Conservation (phyloP, 1,140 invertebrate genomes). For the Calephelis nemesis region DNA sequence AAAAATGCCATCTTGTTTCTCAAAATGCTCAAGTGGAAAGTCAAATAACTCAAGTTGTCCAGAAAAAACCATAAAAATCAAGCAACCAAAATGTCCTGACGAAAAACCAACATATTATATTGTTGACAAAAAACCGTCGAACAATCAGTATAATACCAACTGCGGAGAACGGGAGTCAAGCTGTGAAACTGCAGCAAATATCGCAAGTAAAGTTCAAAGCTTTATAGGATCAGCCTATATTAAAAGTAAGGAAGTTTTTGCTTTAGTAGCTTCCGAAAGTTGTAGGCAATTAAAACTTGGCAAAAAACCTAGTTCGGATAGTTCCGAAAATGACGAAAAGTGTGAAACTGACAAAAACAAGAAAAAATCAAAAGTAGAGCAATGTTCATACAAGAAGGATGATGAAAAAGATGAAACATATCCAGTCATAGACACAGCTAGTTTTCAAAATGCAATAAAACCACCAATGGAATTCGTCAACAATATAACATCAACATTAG, state of each 20-base stretch:
- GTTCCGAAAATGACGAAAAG: slow-evolving; percentile 9
- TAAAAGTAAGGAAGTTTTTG: slow-evolving; percentile 47
- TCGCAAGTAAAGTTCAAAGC: slow-evolving; percentile 41
- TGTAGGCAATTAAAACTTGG: slow-evolving; percentile 19
- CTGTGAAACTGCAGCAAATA: slow-evolving; percentile 33
- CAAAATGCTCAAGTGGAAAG: neutral
- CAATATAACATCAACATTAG: slow-evolving; percentile 22
- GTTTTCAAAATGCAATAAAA: slow-evolving; percentile 21
- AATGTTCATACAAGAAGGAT: neutral
- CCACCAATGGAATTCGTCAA: slow-evolving; percentile 17
- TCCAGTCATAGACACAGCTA: slow-evolving; percentile 11
- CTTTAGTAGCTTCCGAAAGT: slow-evolving; percentile 37
- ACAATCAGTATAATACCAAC: neutral
- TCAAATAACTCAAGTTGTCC: slow-evolving; percentile 26
- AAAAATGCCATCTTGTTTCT: neutral
- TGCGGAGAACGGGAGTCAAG: slow-evolving; percentile 24
- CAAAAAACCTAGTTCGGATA: neutral
- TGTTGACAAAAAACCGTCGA: neutral
- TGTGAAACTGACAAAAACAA: slow-evolving; percentile 19
- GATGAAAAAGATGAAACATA: neutral
- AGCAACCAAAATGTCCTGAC: slow-evolving; percentile 28
- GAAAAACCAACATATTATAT: slow-evolving; percentile 35
- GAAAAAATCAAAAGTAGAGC: slow-evolving; percentile 19
- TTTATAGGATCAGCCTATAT: slow-evolving; percentile 40
- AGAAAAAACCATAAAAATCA: slow-evolving; percentile 35